A percentile compares a stretch with the other conserved stretches of the same genome.
Conservation (phyloP, 2,113 vertebrate species). For the Raja brachyura region DNA sequence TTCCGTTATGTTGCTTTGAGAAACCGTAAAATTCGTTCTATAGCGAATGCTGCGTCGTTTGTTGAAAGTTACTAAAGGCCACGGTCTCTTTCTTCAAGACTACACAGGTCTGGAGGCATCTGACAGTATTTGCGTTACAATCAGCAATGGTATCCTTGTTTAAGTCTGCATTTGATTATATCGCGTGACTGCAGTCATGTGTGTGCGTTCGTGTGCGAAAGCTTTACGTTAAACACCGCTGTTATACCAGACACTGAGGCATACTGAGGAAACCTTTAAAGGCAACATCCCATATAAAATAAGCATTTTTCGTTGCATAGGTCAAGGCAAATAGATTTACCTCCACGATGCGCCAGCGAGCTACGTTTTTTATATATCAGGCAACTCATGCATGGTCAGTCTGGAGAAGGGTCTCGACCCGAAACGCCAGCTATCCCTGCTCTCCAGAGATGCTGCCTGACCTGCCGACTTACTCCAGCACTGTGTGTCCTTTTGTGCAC, state of each 20-base stretch:
- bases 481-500: too few species aligned
- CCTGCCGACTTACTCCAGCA: too few species aligned
- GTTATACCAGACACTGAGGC: neutral
- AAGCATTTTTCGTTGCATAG: neutral
- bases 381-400: too few species aligned
- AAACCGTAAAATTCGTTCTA: conserved; percentile 1
- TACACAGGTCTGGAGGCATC: conserved; percentile 13
- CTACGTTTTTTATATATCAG: neutral
- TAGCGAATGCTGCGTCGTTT: neutral
- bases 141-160: conserved; percentile 9
- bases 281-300: neutral
- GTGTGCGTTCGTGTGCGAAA: neutral
- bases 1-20: neutral
- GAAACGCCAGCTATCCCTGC: too few species aligned
- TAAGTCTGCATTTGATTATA: conserved; percentile 11
- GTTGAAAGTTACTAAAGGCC: neutral
- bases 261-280: neutral
- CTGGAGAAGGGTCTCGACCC: too few species aligned
- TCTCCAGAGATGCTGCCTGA: too few species aligned
- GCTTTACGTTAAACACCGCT: neutral
- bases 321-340: neutral
- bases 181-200: neutral
- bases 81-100: conserved; percentile 29
- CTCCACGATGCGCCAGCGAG: too few species aligned
- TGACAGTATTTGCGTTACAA: conserved; percentile 11